A percentile compares a stretch with the other conserved stretches of the same genome.
Conservation (phyloP, 1,140 invertebrate species). For the Spodoptera frugiperda region DNA sequence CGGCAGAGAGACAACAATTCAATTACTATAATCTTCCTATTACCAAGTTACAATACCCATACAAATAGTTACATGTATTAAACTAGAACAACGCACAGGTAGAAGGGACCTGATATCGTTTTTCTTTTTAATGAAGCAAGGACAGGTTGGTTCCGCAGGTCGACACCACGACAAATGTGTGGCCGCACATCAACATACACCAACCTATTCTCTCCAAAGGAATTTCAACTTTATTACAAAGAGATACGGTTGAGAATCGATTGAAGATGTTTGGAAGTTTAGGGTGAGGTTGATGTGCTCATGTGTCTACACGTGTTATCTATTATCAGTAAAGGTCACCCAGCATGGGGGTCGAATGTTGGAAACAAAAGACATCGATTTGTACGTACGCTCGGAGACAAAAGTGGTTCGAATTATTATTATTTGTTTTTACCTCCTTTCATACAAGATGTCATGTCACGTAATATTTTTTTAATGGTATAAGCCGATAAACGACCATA, state of each 20-base stretch:
- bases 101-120: neutral
- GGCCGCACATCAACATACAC: too few relatives aligned
- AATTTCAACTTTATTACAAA: too few relatives aligned
- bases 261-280: neutral
- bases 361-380: conserved; percentile 17
- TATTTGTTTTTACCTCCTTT: too few relatives aligned
- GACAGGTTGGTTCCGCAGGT: neutral
- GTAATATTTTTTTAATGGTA: too few relatives aligned
- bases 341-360: neutral
- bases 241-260: too few relatives aligned
- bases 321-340: conserved; percentile 15
- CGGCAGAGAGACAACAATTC: too few relatives aligned
- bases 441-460: too few relatives aligned
- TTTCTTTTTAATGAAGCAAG: conserved; percentile 28
- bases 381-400: neutral
- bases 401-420: neutral
- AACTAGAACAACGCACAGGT: too few relatives aligned
- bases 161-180: conserved; percentile 6
- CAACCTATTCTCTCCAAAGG: too few relatives aligned
- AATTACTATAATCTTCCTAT: too few relatives aligned
- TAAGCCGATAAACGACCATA: too few relatives aligned
- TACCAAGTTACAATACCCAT: neutral
- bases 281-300: neutral
- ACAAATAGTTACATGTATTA: conserved; percentile 9
- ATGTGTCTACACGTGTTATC: conserved; percentile 1